Evolutionary conservation across 2,113 vertebrate genomes (phyloP), one percentile per base, ranked within the genome.

Genomic region (Orthochromis indermauri): DNA sequence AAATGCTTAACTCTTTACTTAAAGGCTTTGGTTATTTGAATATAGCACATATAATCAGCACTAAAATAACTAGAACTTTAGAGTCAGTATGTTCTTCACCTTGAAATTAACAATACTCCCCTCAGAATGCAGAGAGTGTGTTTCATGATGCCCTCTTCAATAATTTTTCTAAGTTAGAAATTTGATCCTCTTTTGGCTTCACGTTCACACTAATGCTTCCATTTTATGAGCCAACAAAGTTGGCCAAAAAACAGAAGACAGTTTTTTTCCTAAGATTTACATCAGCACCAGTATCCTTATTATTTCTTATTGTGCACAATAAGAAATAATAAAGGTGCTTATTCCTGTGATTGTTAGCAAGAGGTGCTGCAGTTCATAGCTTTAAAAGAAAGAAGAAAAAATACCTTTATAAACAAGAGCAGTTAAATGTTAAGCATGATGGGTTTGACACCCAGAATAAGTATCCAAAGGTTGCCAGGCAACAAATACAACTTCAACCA

Each of bases 401-500:
- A 49, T 4, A 45, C 17, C n/a, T 84, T 16, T 76, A 54, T 45
- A 88, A 89, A 91, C 49, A 71, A 82, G 86, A 33, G 21, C 26
- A 71, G 55, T 78, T 19, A 71, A 47, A 47, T 63, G 54, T 76
- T 88, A 40, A 68, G 24, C 13, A 24, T 83, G 84, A 84, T 71
- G 55, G 33, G 28, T 79, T 37, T 68, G 83, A 89, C 49, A 63
- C 35, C 16, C 33, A 82, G 12, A 82, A n/a, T 76, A 79, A 78
- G 61, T 51, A 68, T 68, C 5, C 53, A 35, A 31, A 21, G 6
- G 87, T 92, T 91, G 91, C 90, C 83, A 49, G 26, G 92, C 84
- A 86, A 94, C 94, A 83, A 16, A 61, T 81, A 21, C 31, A 90
- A 85, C 53, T 63, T 33, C 8, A 37, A 26, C 19, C 73, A 83